Evolutionary conservation across 2,888 invertebrate genomes (phyloP), one percentile per base, ranked within the genome.

Genomic region (Loripinus fragilis): DNA sequence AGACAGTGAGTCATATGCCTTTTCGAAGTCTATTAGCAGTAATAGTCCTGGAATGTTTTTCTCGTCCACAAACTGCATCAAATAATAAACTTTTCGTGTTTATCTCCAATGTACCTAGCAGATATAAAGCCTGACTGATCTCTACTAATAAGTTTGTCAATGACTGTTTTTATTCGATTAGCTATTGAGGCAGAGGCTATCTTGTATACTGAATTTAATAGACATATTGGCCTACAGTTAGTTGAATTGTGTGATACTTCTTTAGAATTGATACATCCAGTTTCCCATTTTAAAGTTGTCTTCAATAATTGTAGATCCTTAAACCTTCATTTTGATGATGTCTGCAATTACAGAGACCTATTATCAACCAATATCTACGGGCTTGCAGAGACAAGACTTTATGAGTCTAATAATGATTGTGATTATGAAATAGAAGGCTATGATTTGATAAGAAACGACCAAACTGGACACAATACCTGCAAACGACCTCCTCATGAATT

Each of bases 301-400:
- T 76, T 73, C 55, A 74, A 73, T 42, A 78, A 76, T 60, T 77
- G 77, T 35, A 70, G 81, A 71, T 76, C 78, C 17, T 69, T 78
- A 25, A n/a, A 65, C n/a, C 28, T 67, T 15, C 71, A 76, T 71
- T 70, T 74, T 69, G 35, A 45, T 55, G 71, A 71, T 68, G 48
- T 76, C 12, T 45, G 17, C 55, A 30, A 50, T 42, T 67, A 76
- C 23, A 55, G 68, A n/a, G 30, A 55, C 33, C 35, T 72, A 0
- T 35, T 55, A 35, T 76, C 76, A 30, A 20, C 66, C 33, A 41
- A 76, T 33, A 68, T 76, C 20, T 33, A 68, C 72, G 72, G 68
- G 28, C 55, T 76, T 12, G 38, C 76, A 41, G 71, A 76, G 68
- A 76, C 72, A 41, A 38, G 76, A 55, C 45, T 76, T 60, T 20